Percentiles rank a stretch among this genome's conserved stretches.
Conservation (phyloP, 2,888 invertebrate genomes). For the Axea sp. region DNA sequence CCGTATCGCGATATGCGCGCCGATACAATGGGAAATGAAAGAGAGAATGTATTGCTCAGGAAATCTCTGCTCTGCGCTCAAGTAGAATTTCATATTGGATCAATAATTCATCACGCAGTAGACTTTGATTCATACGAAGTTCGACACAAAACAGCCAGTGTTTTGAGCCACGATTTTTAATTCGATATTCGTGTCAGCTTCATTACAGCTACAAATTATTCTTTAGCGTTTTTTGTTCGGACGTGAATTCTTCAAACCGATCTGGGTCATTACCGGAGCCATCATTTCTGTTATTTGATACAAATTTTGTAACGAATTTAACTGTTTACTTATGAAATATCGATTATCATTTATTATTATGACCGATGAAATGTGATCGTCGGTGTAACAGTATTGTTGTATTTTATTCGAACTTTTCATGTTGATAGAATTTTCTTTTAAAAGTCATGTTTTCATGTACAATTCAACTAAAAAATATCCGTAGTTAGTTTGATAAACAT, state of each 20-base stretch:
- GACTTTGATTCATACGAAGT: slow-evolving; percentile 38
- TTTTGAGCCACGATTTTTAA: slow-evolving; percentile 35
- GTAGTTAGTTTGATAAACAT: too few relatives aligned
- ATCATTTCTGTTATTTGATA: slow-evolving; percentile 24
- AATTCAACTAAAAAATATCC: too few relatives aligned
- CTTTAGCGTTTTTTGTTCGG: slow-evolving; percentile 1
- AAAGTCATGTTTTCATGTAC: too few relatives aligned
- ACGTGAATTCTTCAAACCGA: not conserved
- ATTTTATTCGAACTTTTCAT: too few relatives aligned
- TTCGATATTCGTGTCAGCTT: slow-evolving; percentile 34
- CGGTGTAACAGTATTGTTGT: too few relatives aligned
- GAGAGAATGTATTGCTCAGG: slow-evolving; percentile 63
- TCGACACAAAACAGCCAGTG: slow-evolving; percentile 29
- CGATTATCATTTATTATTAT: slow-evolving; percentile 10
- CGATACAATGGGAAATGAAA: slow-evolving; percentile 72
- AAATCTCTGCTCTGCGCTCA: slow-evolving; percentile 51
- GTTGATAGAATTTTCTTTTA: too few relatives aligned
- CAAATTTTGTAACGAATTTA: slow-evolving; percentile 36
- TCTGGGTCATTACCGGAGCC: slow-evolving; percentile 5
- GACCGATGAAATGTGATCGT: too few relatives aligned
- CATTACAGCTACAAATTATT: slow-evolving; percentile 45
- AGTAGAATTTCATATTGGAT: slow-evolving; percentile 58
- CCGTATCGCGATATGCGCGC: slow-evolving; percentile 73
- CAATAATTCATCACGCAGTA: slow-evolving; percentile 57
- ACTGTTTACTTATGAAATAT: slow-evolving; percentile 4